These are phyloP conservation scores for Anisognathus igniventris DNA, from an alignment of 2,797 vertebrate species.

Conservation along the genomic window DNA sequence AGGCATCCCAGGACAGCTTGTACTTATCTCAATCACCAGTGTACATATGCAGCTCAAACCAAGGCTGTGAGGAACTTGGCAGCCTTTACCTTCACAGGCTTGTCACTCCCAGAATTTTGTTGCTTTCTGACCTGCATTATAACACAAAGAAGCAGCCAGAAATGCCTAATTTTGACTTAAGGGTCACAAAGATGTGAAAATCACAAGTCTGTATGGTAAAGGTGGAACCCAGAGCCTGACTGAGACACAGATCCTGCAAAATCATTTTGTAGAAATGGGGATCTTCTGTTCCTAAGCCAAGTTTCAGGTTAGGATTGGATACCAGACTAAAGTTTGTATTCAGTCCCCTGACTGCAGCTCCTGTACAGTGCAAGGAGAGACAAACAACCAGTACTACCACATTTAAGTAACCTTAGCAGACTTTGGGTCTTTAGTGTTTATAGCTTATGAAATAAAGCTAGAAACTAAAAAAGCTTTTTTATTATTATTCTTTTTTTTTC, in stretches of 20 bases:
- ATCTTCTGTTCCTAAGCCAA: background rate
- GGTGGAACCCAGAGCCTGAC: background rate
- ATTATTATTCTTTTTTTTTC: background rate
- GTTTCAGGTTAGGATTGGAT: background rate
- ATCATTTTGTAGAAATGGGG: background rate
- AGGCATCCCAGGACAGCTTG: constrained; percentile 7
- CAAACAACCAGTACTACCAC: background rate
- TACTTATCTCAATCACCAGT: background rate
- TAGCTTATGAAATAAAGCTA: background rate
- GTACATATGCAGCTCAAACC: background rate
- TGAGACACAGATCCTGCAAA: background rate
- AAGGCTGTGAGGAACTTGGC: background rate
- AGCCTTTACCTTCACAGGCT: background rate
- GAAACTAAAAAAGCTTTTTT: background rate
- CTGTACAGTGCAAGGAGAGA: background rate
- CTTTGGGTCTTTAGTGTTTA: background rate
- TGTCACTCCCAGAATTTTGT: background rate
- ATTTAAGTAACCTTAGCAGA: background rate
- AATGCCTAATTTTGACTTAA: background rate
- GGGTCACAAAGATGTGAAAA: background rate
- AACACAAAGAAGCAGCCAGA: background rate
- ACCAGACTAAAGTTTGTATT: background rate
- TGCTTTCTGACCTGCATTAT: background rate
- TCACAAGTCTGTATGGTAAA: background rate
- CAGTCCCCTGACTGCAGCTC: background rate